A percentile compares a stretch with the other conserved stretches of the same genome.
phyloP scores from a whole-genome alignment of 2,888 invertebrate species.

The Cerastoderma edule region DNA sequence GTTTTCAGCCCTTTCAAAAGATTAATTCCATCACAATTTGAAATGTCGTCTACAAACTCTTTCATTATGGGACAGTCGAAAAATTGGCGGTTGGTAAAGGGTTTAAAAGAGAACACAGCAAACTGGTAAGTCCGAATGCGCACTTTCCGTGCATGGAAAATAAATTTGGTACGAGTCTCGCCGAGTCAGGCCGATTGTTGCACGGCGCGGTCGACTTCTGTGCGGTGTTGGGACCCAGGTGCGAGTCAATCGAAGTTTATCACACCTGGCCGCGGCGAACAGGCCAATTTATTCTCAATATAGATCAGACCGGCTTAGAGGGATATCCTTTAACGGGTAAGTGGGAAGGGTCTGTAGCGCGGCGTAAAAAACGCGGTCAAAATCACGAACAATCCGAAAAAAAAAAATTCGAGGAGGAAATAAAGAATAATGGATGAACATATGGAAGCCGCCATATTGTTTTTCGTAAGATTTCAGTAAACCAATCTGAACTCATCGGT shows the following conservation, averaged over 20 bases:
- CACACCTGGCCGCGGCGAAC: slow-evolving; percentile 52
- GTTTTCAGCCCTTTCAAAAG: no score
- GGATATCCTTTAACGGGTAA: slow-evolving; percentile 34
- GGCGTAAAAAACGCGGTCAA: neutral
- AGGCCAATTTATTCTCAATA: slow-evolving; percentile 64
- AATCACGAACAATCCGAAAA: neutral
- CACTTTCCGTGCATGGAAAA: no score
- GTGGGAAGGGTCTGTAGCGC: slow-evolving; percentile 31
- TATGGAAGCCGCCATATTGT: neutral
- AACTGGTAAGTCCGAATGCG: no score
- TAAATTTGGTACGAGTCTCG: no score
- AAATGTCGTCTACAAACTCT: no score
- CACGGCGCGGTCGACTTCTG: no score
- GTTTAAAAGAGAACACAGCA: no score
- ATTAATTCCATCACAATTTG: no score
- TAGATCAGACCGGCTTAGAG: slow-evolving; percentile 49
- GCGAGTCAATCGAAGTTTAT: slow-evolving; percentile 43
- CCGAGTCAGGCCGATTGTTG: no score
- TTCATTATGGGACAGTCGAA: no score
- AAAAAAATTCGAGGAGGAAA: neutral
- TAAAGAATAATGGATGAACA: neutral
- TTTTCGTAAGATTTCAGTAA: neutral
- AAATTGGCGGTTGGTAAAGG: no score
- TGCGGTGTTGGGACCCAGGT: slow-evolving; percentile 31
- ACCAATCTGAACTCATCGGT: neutral